Evolutionary conservation across 2,797 vertebrate genomes (phyloP).

Genomic region (Cygnus olor): DNA sequence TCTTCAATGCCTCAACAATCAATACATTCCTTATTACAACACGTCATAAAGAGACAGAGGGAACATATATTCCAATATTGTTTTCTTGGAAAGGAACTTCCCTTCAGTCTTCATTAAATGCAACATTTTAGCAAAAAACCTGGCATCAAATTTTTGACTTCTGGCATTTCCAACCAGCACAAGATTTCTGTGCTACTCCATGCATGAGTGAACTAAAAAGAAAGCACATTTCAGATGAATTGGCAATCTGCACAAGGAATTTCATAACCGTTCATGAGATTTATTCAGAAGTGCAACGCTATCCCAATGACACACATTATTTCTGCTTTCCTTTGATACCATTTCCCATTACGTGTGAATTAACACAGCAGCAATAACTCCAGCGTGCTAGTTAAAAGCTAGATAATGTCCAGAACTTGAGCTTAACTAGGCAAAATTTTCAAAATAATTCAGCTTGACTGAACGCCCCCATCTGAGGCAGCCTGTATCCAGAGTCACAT

Average conservation of each 20-base stretch:
- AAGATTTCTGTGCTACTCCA: background rate
- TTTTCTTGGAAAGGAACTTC: background rate
- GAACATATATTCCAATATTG: background rate
- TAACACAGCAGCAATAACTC: background rate
- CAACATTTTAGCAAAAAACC: background rate
- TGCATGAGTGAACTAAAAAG: background rate
- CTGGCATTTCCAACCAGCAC: background rate
- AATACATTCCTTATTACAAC: rapidly evolving
- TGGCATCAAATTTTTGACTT: background rate
- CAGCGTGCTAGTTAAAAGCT: background rate
- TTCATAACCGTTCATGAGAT: background rate
- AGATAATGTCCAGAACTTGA: rapidly evolving
- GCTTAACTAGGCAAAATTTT: background rate
- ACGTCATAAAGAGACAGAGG: background rate
- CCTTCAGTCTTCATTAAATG: background rate
- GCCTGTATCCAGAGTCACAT: background rate
- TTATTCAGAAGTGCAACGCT: background rate
- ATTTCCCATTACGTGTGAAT: background rate
- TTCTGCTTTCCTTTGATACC: background rate
- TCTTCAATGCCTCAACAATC: background rate
- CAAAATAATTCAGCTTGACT: background rate
- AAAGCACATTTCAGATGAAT: background rate
- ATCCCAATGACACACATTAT: background rate
- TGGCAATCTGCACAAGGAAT: background rate
- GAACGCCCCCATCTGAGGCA: background rate